A percentile compares a stretch with the other conserved stretches of the same genome.
These are phyloP conservation scores for Centropyge bicolor DNA, from an alignment of 2,797 vertebrate genomes.

Conservation along the genomic window DNA sequence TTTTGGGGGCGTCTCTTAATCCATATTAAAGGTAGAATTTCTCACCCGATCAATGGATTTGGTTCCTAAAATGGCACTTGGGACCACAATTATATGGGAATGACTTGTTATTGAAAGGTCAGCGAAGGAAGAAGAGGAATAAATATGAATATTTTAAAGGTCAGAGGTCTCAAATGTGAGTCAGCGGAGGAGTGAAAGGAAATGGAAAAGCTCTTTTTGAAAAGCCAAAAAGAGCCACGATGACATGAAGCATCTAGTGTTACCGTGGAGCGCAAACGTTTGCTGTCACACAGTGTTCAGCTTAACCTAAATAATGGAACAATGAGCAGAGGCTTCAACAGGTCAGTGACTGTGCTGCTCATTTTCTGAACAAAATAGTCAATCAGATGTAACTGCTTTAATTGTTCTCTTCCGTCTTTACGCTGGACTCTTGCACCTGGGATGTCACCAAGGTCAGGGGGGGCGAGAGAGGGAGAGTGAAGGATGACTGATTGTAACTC, in stretches of 20 bases:
- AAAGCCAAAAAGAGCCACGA: conserved; percentile 5
- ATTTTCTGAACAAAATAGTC: conserved; percentile 19
- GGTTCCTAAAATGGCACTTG: conserved; percentile 53
- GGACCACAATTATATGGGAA: conserved; percentile 44
- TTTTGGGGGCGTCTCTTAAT: conserved; percentile 9
- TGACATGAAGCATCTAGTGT: not conserved
- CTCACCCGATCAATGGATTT: conserved; percentile 36
- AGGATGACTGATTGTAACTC: conserved; percentile 39
- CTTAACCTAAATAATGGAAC: conserved; percentile 4
- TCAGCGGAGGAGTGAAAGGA: not conserved
- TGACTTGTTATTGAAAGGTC: conserved; percentile 71
- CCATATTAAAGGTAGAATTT: conserved; percentile 34
- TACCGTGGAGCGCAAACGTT: conserved; percentile 9
- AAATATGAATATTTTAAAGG: conserved; percentile 67
- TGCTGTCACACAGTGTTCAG: not conserved
- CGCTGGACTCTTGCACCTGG: not conserved
- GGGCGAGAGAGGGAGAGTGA: conserved; percentile 33
- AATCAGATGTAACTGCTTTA: conserved; percentile 9
- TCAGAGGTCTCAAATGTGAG: conserved; percentile 49
- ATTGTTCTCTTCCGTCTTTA: conserved; percentile 30
- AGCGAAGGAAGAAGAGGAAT: conserved; percentile 40
- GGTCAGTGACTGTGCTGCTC: conserved; percentile 4
- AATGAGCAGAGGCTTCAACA: not conserved
- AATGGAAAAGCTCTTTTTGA: conserved; percentile 20
- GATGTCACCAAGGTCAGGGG: conserved; percentile 11